Base-by-base conservation (phyloP, 2,113 vertebrate species). In the Tychaedon coryphoeus region DNA sequence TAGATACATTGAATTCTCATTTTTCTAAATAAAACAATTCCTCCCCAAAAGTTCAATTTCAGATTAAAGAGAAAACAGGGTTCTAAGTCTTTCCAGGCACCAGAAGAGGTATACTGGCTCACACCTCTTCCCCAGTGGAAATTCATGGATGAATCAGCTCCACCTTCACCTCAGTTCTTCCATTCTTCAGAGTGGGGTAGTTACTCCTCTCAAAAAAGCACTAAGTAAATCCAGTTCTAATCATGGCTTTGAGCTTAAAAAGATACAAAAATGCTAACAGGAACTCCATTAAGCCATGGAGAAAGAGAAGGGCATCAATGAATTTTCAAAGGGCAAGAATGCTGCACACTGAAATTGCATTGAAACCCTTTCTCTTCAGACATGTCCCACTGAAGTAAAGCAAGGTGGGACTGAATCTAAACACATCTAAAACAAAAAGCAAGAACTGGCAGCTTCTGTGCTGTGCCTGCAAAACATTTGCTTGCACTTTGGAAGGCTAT, bases 341-440 rank as follows among this genome's bases (percentile, higher is more conserved):
- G 2, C 16, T 71, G 43, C 58, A 84, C 8, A 5, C 16, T 42
- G 23, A 42, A 60, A 78, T 11, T 50, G 18, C 17, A 70, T 15
- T 23, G 69, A 58, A 90, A 47, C 8, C n/a, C 8, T 18, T 34
- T 72, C 62, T 72, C 24, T 72, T 70, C 53, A 23, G n/a, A n/a
- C 9, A 33, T 11, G 50, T 45, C 42, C 60, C 73, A 92, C 18
- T 19, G 50, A 65, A 85, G 11, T 19, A 62, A 62, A 45, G 25
- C 31, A 66, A 47, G 57, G 47, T 76, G 36, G 74, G 36, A 60
- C 69, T 43, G 70, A 45, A 45, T 45, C 43, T 45, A 45, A 45
- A 45, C 69, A 62, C 14, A 75, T 45, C 28, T 48, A 54, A 92
- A 86, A 89, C 38, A 86, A 90, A 89, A 88, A 64, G 26, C 29